phyloP scores from a whole-genome alignment of 2,797 vertebrate species.

The Carapus acus region DNA sequence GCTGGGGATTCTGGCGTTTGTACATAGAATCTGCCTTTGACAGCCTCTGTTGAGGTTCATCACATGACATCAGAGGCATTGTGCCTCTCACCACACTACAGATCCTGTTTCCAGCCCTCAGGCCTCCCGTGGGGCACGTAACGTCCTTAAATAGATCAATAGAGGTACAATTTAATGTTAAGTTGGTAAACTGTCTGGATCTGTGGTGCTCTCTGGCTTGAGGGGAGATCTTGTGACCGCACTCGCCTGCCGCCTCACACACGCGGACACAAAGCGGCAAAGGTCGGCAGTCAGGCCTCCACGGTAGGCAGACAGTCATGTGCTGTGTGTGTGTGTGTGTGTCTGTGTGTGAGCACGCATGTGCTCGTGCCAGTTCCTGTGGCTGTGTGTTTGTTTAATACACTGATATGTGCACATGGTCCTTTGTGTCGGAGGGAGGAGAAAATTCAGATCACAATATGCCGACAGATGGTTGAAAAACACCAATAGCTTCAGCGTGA shows the following conservation, averaged over 20 bases:
- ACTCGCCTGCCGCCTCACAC: background rate
- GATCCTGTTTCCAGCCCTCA: too few species aligned
- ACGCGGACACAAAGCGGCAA: slow-evolving; percentile 20
- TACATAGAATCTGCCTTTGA: too few species aligned
- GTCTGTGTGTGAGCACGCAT: slow-evolving; percentile 1
- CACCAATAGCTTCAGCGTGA: slow-evolving; percentile 12
- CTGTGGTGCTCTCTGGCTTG: background rate
- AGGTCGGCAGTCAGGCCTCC: slow-evolving; percentile 41
- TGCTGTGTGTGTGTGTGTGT: slow-evolving; percentile 22
- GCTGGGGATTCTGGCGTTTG: too few species aligned
- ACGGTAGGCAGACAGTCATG: slow-evolving; percentile 44
- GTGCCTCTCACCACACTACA: too few species aligned
- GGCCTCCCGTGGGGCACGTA: too few species aligned
- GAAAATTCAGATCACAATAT: slow-evolving; percentile 44
- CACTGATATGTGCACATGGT: slow-evolving; percentile 3
- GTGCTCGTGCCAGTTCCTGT: too few species aligned
- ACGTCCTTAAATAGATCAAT: too few species aligned
- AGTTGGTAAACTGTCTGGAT: background rate
- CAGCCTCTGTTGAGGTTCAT: too few species aligned
- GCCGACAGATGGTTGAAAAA: slow-evolving; percentile 51
- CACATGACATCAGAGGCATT: too few species aligned
- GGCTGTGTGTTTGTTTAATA: slow-evolving; percentile 13
- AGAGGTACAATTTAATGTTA: background rate
- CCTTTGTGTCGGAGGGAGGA: slow-evolving; percentile 34
- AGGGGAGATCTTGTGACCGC: slow-evolving; percentile 25